Percentiles rank a stretch among this genome's conserved stretches.
Conservation (phyloP, 2,113 vertebrate genomes). For the Protobothrops flavoviridis region DNA sequence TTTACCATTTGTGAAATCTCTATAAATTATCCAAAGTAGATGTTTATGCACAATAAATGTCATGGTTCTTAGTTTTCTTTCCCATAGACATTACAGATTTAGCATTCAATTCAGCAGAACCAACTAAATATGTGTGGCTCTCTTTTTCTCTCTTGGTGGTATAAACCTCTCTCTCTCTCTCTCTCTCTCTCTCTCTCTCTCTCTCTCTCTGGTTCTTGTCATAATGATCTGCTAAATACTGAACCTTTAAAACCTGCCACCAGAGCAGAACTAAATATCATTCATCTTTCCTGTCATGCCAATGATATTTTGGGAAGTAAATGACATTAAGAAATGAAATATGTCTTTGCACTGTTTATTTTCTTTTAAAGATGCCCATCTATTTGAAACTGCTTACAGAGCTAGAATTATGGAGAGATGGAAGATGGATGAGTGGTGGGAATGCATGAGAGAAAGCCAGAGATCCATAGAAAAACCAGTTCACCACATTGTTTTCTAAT, state of each 20-base stretch:
- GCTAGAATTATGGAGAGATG: slow-evolving; percentile 1
- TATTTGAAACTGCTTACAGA: slow-evolving; percentile 19
- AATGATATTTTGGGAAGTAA: slow-evolving; percentile 27
- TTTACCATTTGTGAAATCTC: neutral
- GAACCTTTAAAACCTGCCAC: slow-evolving; percentile 22
- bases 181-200: neutral
- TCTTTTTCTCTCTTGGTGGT: neutral
- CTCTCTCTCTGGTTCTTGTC: neutral
- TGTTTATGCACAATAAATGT: slow-evolving; percentile 10
- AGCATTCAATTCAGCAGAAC: slow-evolving; percentile 1
- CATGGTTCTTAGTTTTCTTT: slow-evolving; percentile 1
- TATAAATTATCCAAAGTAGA: neutral
- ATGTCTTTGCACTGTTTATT: slow-evolving; percentile 11
- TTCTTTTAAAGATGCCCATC: slow-evolving; percentile 7
- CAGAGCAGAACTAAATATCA: slow-evolving; percentile 33
- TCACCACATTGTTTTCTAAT: slow-evolving; percentile 9
- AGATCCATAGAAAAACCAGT: slow-evolving; percentile 13
- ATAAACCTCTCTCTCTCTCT: neutral
- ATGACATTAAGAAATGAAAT: slow-evolving; percentile 13
- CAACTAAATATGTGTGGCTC: neutral
- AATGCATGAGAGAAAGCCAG: slow-evolving; percentile 7
- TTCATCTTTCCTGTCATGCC: slow-evolving; percentile 25
- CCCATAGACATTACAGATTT: neutral
- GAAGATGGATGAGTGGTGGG: slow-evolving; percentile 11
- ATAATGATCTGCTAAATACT: slow-evolving; percentile 1